Evolutionary conservation across 1,140 invertebrate species (phyloP).

Genomic region (Streblospio benedicti): DNA sequence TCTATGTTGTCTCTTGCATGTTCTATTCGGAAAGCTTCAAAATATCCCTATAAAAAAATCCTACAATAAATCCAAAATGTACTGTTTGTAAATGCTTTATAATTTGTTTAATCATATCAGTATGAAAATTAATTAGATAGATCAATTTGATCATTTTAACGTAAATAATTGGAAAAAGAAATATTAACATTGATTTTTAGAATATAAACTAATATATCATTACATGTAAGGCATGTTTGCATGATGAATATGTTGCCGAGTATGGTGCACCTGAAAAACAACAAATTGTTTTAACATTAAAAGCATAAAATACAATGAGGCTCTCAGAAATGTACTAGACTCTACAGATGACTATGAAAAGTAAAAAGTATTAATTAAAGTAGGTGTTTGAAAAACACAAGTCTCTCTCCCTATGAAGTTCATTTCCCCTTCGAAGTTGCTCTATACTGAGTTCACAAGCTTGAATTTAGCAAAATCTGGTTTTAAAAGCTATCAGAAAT

Average conservation of each 20-base stretch:
- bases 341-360: background rate
- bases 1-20: slow-evolving; percentile 53
- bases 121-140: background rate
- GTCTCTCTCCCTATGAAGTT: too few relatives aligned
- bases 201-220: slow-evolving; percentile 23
- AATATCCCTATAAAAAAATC: slow-evolving; percentile 58
- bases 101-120: background rate
- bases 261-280: slow-evolving; percentile 55
- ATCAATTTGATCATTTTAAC: background rate
- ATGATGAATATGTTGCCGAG: slow-evolving; percentile 67
- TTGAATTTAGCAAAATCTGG: too few relatives aligned
- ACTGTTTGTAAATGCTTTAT: background rate
- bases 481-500: too few relatives aligned
- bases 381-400: too few relatives aligned
- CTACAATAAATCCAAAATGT: background rate
- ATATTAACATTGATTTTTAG: background rate
- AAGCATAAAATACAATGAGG: too few relatives aligned
- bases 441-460: too few relatives aligned
- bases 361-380: background rate
- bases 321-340: too few relatives aligned
- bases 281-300: slow-evolving; percentile 9
- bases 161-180: background rate
- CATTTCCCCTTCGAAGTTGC: too few relatives aligned
- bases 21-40: slow-evolving; percentile 57
- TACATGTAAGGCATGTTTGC: slow-evolving; percentile 76